Evolutionary conservation across 2,888 invertebrate species (phyloP).

Genomic region (Acrobasis suavella): DNA sequence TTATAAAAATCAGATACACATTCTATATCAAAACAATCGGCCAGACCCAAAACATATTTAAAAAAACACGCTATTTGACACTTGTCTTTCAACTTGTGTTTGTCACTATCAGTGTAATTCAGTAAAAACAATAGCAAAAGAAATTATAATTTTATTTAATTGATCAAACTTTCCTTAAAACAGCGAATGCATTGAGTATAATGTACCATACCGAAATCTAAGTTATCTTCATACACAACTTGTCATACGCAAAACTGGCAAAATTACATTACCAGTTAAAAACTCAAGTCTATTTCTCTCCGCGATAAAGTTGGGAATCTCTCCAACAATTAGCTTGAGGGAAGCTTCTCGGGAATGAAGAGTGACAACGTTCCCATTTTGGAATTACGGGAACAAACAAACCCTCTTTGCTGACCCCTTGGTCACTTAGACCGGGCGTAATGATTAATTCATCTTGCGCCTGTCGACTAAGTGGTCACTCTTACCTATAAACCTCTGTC

Average conservation of each 20-base stretch:
- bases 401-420: conserved; percentile 44
- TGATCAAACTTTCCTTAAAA: too few species aligned
- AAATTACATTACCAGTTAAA: conserved; percentile 22
- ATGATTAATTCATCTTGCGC: conserved; percentile 32
- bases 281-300: conserved; percentile 25
- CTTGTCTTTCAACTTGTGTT: too few species aligned
- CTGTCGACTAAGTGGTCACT: conserved; percentile 24
- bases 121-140: too few species aligned
- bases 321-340: conserved; percentile 47
- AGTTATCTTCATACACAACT: not conserved
- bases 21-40: too few species aligned
- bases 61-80: too few species aligned
- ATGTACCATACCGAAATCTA: too few species aligned
- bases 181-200: too few species aligned
- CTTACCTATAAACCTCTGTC: conserved; percentile 17
- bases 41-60: too few species aligned
- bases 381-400: conserved; percentile 53
- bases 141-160: too few species aligned
- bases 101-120: too few species aligned
- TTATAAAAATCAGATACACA: too few species aligned
- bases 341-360: conserved; percentile 48
- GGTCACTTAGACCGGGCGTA: conserved; percentile 28
- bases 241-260: not conserved
- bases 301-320: conserved; percentile 34
- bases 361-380: conserved; percentile 47